phyloP scores from a whole-genome alignment of 2,113 vertebrate species.

The Delphinus delphis region DNA sequence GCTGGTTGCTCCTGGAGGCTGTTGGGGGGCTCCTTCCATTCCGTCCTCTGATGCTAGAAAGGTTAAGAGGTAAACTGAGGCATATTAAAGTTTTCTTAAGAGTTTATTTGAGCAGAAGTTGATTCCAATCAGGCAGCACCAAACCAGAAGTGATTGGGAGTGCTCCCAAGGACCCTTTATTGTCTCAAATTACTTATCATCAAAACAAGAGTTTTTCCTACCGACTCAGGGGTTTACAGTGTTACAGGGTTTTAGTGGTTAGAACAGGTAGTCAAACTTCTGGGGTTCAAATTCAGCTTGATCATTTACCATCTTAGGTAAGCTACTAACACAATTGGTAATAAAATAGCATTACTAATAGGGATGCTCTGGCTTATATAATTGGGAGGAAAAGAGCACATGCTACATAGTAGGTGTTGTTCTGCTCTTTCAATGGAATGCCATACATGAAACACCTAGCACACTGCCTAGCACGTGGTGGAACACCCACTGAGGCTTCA shows the following conservation, averaged over 20 bases:
- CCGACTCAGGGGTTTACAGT: background rate
- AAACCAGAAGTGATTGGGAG: background rate
- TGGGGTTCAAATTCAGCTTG: background rate
- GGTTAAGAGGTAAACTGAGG: background rate
- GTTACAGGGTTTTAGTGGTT: background rate
- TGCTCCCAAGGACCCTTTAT: background rate
- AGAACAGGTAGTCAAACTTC: background rate
- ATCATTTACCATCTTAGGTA: background rate
- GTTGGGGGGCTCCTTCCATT: background rate
- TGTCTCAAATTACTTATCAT: background rate
- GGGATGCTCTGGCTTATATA: background rate
- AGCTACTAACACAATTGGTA: background rate
- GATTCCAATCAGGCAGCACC: background rate
- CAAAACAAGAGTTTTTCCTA: background rate
- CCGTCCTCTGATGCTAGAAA: background rate
- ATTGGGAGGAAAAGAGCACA: background rate
- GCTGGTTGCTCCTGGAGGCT: background rate
- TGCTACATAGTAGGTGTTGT: background rate
- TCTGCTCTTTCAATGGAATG: background rate
- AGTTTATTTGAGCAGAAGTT: background rate
- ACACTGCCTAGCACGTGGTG: too few relatives aligned
- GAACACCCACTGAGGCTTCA: background rate
- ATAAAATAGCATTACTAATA: background rate
- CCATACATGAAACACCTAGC: background rate
- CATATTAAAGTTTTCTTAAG: background rate